These are phyloP conservation scores for Cryptus viduatorius DNA, from an alignment of 2,888 invertebrate genomes.

Conservation along the genomic window DNA sequence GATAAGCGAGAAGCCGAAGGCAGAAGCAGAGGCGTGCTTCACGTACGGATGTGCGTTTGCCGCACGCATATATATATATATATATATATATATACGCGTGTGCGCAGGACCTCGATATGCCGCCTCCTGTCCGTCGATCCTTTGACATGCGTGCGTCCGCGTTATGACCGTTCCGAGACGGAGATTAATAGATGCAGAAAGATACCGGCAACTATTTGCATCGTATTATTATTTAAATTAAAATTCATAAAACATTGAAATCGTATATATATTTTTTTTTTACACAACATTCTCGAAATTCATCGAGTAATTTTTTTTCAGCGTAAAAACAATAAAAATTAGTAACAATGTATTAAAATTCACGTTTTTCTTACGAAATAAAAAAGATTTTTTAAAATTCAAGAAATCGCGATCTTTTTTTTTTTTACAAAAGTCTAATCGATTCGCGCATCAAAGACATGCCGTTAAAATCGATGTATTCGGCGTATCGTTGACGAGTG, in stretches of 20 bases:
- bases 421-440: background rate
- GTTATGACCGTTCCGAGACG: conserved; percentile 74
- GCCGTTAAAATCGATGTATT: conserved; percentile 28
- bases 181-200: conserved; percentile 30
- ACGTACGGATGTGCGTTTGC: conserved; percentile 61
- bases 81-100: background rate
- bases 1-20: conserved; percentile 45
- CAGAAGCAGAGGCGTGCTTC: conserved; percentile 40
- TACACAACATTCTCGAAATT: background rate
- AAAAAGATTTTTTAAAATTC: background rate
- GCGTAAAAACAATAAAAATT: no score
- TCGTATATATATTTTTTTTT: background rate
- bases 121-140: conserved; percentile 66
- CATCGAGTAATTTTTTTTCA: no score
- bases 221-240: conserved; percentile 80
- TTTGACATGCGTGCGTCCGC: conserved; percentile 74
- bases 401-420: background rate
- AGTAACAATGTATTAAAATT: no score
- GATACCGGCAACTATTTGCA: conserved; percentile 73
- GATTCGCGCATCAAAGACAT: background rate
- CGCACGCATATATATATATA: conserved; percentile 26
- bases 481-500: conserved; percentile 16
- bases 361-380: background rate
- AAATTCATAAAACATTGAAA: no score
- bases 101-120: conserved; percentile 56